These are phyloP conservation scores for Henricia sp. DNA, from an alignment of 53 echinoderm and acorn worm genomes.

Conservation along the genomic window DNA sequence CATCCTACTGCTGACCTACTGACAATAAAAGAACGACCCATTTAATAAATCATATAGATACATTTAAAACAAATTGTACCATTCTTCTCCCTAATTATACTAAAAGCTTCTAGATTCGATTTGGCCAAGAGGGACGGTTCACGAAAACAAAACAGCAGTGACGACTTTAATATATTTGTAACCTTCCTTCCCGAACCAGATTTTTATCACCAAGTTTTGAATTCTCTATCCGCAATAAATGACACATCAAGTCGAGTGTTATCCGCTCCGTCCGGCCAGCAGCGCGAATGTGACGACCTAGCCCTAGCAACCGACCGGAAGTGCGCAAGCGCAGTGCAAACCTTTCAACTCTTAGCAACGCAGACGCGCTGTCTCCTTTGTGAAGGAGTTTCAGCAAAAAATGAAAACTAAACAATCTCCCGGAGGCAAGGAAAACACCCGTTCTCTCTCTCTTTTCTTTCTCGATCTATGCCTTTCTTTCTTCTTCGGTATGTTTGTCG, in stretches of 20 bases:
- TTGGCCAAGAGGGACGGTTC: no score
- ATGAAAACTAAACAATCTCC: constrained; percentile 43
- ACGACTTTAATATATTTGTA: no score
- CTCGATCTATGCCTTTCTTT: neutral
- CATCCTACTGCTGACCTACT: no score
- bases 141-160: no score
- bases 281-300: neutral
- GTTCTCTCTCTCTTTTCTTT: neutral
- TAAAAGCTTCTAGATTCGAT: no score
- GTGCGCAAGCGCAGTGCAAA: constrained; percentile 55
- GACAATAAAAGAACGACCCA: no score
- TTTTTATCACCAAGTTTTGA: neutral
- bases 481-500: neutral
- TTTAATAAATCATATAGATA: no score
- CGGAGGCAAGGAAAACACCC: constrained; percentile 18
- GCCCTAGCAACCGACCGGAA: constrained; percentile 48
- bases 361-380: constrained; percentile 29
- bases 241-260: neutral
- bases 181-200: neutral
- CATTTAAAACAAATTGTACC: no score
- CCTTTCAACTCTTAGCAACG: constrained; percentile 1
- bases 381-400: constrained; percentile 6
- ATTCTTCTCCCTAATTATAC: no score
- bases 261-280: neutral
- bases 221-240: neutral